A percentile compares a stretch with the other conserved stretches of the same genome.
Evolutionary conservation across 2,888 invertebrate genomes (phyloP).

Genomic region (Argyra leucocephala): DNA sequence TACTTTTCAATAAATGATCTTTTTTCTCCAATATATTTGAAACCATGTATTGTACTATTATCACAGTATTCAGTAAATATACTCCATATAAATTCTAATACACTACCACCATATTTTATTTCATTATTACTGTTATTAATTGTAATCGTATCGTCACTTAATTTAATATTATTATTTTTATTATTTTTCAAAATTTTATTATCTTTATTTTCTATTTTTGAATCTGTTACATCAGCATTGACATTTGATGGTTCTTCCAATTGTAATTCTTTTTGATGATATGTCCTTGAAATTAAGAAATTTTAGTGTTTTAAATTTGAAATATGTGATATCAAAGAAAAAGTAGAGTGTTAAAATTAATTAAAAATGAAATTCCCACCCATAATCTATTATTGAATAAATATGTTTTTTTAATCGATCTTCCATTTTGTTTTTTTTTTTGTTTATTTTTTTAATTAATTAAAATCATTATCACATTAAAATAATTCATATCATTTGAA

Average conservation of each 20-base stretch:
- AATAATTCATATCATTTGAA: no score
- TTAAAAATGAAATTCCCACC: not conserved
- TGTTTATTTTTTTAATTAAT: no score
- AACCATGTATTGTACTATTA: slow-evolving; percentile 53
- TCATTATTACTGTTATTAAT: not conserved
- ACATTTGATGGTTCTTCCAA: not conserved
- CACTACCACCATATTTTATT: not conserved
- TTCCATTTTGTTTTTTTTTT: not conserved
- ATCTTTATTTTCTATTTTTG: not conserved
- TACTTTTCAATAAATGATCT: slow-evolving; percentile 51
- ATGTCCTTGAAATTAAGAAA: not conserved
- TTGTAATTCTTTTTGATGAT: not conserved
- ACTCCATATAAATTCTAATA: slow-evolving; percentile 33
- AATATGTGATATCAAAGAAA: not conserved
- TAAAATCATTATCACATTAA: no score
- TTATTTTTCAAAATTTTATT: not conserved
- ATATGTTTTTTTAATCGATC: not conserved
- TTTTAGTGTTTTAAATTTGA: not conserved
- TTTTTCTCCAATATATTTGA: slow-evolving; percentile 53
- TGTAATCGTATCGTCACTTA: not conserved
- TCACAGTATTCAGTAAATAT: slow-evolving; percentile 51
- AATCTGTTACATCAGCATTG: not conserved
- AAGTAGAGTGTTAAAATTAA: not conserved
- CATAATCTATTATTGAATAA: not conserved
- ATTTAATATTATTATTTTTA: not conserved